These are phyloP conservation scores for Ptychodera flava DNA, from an alignment of 35 echinoderm and acorn worm genomes.

Conservation along the genomic window DNA sequence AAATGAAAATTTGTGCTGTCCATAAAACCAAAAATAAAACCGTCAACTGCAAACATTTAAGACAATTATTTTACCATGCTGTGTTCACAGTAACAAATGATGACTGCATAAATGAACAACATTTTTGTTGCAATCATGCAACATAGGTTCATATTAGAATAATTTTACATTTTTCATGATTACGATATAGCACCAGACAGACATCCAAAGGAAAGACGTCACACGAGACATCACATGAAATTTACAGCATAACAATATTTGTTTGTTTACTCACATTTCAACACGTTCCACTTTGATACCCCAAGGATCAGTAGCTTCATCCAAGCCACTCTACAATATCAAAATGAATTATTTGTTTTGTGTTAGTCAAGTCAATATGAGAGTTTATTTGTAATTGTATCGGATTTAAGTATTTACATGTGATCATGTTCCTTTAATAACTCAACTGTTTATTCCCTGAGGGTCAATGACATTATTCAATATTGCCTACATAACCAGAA, in stretches of 20 bases:
- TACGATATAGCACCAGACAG: not conserved
- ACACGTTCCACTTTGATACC: constrained; percentile 96
- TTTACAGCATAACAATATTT: not conserved
- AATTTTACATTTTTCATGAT: not conserved
- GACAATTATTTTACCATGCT: too few species aligned
- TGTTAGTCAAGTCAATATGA: too few species aligned
- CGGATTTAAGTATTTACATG: not conserved
- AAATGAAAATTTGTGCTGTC: too few species aligned
- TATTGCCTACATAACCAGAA: too few species aligned
- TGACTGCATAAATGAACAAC: not conserved
- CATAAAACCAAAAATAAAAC: too few species aligned
- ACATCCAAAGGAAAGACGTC: not conserved
- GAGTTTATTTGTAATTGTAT: not conserved
- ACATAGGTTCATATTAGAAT: not conserved
- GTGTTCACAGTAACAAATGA: not conserved
- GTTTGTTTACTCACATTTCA: constrained; percentile 62
- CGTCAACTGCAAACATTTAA: too few species aligned
- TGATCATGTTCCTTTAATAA: not conserved
- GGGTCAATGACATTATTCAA: not conserved
- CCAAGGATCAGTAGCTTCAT: constrained; percentile 96
- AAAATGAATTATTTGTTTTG: too few species aligned
- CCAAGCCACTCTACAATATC: constrained; percentile 56
- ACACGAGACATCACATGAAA: not conserved
- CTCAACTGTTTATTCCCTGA: not conserved
- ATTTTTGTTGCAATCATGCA: not conserved